A percentile compares a stretch with the other conserved stretches of the same genome.
These are phyloP conservation scores for Pecten maximus DNA, from an alignment of 2,888 invertebrate genomes.

Conservation along the genomic window DNA sequence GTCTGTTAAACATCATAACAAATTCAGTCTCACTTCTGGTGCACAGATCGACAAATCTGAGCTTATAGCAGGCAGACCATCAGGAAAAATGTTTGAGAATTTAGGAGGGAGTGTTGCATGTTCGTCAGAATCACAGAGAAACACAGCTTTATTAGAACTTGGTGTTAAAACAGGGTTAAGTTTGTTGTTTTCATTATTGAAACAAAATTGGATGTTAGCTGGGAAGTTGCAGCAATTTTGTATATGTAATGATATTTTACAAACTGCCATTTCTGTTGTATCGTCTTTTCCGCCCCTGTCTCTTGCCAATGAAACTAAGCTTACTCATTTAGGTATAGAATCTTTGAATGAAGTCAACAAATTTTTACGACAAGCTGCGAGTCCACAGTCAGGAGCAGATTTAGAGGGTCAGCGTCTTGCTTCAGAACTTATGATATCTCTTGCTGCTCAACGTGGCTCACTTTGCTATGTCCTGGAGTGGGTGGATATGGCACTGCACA, in stretches of 20 bases:
- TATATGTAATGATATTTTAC: constrained; percentile 86
- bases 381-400: constrained; percentile 84
- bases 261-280: constrained; percentile 85
- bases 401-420: constrained; percentile 80
- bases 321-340: constrained; percentile 83
- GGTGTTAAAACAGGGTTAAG: constrained; percentile 86
- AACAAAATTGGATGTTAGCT: constrained; percentile 85
- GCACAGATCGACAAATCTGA: constrained; percentile 22
- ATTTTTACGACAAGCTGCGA: constrained; percentile 84
- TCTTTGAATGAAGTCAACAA: constrained; percentile 85
- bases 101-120: background rate
- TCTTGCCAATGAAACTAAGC: constrained; percentile 85
- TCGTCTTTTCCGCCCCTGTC: constrained; percentile 85
- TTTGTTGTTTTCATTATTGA: constrained; percentile 85
- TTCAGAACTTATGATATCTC: constrained; percentile 85
- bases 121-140: constrained; percentile 63
- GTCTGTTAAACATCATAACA: constrained; percentile 84
- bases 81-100: background rate
- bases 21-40: constrained; percentile 37
- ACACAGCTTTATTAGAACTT: constrained; percentile 86
- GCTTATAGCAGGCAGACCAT: background rate
- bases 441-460: constrained; percentile 86
- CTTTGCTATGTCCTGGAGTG: constrained; percentile 86
- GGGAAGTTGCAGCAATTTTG: constrained; percentile 79
- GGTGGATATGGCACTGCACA: constrained; percentile 86